Conservation (phyloP, 2,113 vertebrate species). For the Polypterus senegalus region DNA sequence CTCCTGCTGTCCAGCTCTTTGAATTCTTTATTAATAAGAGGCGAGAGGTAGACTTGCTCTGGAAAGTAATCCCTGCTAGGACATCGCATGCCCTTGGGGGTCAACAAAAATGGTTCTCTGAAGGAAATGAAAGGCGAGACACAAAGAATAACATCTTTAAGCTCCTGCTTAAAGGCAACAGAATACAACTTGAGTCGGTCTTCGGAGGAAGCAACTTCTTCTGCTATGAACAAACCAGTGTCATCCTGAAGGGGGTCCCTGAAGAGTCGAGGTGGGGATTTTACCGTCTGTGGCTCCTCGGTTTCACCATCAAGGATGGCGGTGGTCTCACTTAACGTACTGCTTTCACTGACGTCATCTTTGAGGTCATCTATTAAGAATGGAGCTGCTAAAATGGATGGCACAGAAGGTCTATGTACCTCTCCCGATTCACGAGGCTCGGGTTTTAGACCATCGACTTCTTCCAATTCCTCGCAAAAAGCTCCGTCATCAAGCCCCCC, state of each 20-base stretch:
- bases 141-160: constrained; percentile 89
- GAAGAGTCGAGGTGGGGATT: constrained; percentile 61
- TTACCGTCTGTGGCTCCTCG: constrained; percentile 46
- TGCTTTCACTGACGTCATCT: constrained; percentile 26
- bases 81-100: constrained; percentile 70
- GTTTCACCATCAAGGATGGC: constrained; percentile 20
- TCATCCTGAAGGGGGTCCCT: constrained; percentile 92
- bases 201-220: constrained; percentile 77
- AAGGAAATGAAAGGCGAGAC: constrained; percentile 87
- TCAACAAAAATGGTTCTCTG: constrained; percentile 79
- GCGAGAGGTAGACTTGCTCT: constrained; percentile 85
- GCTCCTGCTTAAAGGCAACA: constrained; percentile 76
- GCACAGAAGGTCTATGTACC: constrained; percentile 17
- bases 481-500: constrained; percentile 35
- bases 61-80: constrained; percentile 89
- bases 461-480: constrained; percentile 9
- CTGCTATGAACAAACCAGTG: constrained; percentile 71
- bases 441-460: not conserved
- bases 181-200: constrained; percentile 79
- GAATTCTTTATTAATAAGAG: constrained; percentile 81
- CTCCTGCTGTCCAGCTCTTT: constrained; percentile 77
- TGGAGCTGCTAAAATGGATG: constrained; percentile 35
- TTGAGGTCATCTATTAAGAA: constrained; percentile 55
- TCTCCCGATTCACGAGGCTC: constrained; percentile 6
- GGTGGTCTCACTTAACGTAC: constrained; percentile 23